A percentile compares a stretch with the other conserved stretches of the same genome.
Evolutionary conservation across 2,888 invertebrate species (phyloP).

Genomic region (Teleiodes luculella): DNA sequence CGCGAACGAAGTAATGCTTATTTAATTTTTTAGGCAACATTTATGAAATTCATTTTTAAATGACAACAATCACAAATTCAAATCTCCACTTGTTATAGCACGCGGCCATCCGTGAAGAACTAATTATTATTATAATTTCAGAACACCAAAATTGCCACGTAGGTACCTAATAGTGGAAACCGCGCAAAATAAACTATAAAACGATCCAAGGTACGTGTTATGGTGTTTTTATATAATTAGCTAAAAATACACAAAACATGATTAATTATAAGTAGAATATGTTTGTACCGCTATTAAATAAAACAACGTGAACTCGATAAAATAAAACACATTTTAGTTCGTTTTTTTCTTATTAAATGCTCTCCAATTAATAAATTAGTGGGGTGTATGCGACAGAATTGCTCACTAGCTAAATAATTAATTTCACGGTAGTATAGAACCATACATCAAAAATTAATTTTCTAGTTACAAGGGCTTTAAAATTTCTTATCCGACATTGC

Average conservation of each 20-base stretch:
- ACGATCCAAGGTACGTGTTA: too few relatives aligned
- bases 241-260: too few relatives aligned
- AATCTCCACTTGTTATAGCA: background rate
- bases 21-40: background rate
- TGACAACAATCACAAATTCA: background rate
- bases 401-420: background rate
- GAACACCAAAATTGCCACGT: background rate
- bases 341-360: too few relatives aligned
- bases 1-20: too few relatives aligned
- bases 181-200: too few relatives aligned
- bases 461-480: slow-evolving; percentile 13
- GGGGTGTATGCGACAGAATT: background rate
- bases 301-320: too few relatives aligned
- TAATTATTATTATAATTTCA: background rate
- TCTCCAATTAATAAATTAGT: background rate
- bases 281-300: too few relatives aligned
- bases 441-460: slow-evolving; percentile 16
- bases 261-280: too few relatives aligned
- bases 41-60: background rate
- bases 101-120: background rate
- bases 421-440: slow-evolving; percentile 10
- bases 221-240: too few relatives aligned
- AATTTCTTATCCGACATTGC: slow-evolving; percentile 25
- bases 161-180: too few relatives aligned
- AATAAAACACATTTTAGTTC: too few relatives aligned